Conservation (phyloP, 2,888 invertebrate species). For the Drosophila diplacantha region DNA sequence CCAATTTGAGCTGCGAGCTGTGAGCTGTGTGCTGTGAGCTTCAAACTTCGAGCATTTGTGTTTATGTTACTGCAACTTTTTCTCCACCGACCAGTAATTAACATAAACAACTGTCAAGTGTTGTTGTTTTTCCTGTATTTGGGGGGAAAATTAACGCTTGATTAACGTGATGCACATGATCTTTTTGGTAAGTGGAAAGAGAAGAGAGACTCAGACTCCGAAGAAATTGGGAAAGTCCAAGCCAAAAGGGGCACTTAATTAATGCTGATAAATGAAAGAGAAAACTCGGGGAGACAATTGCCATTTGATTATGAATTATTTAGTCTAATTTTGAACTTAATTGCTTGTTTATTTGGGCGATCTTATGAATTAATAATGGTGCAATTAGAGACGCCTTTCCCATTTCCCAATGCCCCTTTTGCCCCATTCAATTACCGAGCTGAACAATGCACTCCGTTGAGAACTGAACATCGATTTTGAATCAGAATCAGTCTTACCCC, state of each 20-base stretch:
- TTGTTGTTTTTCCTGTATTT: conserved; percentile 34
- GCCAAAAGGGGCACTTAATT: conserved; percentile 23
- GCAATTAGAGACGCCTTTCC: conserved; percentile 2
- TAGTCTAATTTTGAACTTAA: conserved; percentile 1
- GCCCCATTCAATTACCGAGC: conserved; percentile 7
- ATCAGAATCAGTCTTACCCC: conserved; percentile 12
- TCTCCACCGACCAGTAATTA: conserved; percentile 45
- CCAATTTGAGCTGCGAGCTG: conserved; percentile 42
- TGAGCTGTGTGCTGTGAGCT: neutral
- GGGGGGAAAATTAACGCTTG: conserved; percentile 57
- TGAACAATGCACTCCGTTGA: conserved; percentile 13
- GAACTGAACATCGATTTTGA: conserved; percentile 9
- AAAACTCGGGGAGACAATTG: conserved; percentile 22
- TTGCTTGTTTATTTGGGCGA: conserved; percentile 3
- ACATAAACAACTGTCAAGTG: conserved; percentile 60
- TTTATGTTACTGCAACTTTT: conserved; percentile 36
- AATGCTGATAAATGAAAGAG: conserved; percentile 10
- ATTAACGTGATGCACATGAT: conserved; percentile 48
- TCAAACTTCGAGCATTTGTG: conserved; percentile 18
- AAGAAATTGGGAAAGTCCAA: conserved; percentile 57
- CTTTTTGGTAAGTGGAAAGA: conserved; percentile 36
- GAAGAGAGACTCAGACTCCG: neutral
- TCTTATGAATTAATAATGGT: conserved; percentile 15
- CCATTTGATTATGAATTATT: conserved; percentile 26
- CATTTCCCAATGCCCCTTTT: neutral